These are phyloP conservation scores for Stenchaetothrips biformis DNA, from an alignment of 2,888 invertebrate species.

Conservation along the genomic window DNA sequence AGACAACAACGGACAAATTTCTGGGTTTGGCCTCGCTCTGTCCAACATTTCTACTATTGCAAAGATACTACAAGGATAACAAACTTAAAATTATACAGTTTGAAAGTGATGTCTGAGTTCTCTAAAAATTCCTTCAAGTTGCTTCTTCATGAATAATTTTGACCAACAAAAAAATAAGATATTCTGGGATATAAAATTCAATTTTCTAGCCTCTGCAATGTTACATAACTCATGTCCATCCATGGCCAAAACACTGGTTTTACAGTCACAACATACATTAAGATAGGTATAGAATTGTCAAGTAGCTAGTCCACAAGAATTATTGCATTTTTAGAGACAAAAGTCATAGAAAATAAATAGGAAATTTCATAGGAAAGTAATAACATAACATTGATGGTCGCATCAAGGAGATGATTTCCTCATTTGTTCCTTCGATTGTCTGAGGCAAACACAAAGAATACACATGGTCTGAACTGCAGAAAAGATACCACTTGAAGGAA, in stretches of 20 bases:
- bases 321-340: constrained; percentile 8
- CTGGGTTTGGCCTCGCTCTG: too few relatives aligned
- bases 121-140: too few relatives aligned
- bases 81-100: too few relatives aligned
- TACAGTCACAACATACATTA: neutral
- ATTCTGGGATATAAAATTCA: too few relatives aligned
- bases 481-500: neutral
- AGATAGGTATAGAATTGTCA: neutral
- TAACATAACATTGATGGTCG: neutral
- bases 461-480: neutral
- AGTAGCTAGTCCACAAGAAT: neutral
- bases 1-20: neutral
- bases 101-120: too few relatives aligned
- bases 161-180: neutral
- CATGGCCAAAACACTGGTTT: neutral
- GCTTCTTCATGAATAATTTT: neutral
- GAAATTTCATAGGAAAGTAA: constrained; percentile 1
- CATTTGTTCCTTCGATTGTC: neutral
- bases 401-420: neutral
- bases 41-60: too few relatives aligned
- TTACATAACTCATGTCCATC: neutral
- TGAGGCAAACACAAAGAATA: neutral
- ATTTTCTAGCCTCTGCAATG: too few relatives aligned
- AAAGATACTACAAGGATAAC: too few relatives aligned
- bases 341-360: constrained; percentile 9